phyloP scores from a whole-genome alignment of 2,797 vertebrate genomes.

The Fringilla coelebs region DNA sequence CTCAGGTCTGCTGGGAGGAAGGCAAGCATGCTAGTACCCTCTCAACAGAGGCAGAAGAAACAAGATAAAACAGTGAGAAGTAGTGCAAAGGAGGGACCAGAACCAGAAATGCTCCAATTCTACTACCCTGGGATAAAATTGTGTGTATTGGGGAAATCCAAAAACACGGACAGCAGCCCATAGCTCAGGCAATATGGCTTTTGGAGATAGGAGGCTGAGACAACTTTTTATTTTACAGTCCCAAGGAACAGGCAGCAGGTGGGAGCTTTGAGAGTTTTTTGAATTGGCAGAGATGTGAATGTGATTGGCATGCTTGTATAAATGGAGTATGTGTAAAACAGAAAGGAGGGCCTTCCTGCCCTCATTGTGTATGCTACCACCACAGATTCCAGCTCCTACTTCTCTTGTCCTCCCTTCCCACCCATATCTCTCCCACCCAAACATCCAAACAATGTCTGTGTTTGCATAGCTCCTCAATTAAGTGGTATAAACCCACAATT shows the following conservation, averaged over 20 bases:
- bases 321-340: neutral
- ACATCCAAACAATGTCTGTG: rapidly evolving
- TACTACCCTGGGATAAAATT: neutral
- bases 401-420: neutral
- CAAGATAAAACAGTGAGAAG: neutral
- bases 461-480: neutral
- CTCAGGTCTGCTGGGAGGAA: neutral
- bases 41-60: neutral
- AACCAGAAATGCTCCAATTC: neutral
- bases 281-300: neutral
- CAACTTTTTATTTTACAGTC: neutral
- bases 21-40: neutral
- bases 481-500: neutral
- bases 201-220: neutral
- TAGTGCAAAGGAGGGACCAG: neutral
- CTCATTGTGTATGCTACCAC: neutral
- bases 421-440: neutral
- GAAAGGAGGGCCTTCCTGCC: neutral
- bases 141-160: neutral
- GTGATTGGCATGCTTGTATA: neutral
- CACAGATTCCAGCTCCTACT: neutral
- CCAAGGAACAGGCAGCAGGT: neutral
- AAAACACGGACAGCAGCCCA: neutral
- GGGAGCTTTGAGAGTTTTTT: neutral
- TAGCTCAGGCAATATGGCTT: neutral